Evolutionary conservation across 2,888 invertebrate species (phyloP), one percentile per base, ranked within the genome.

Genomic region (Drosophila mettleri): DNA sequence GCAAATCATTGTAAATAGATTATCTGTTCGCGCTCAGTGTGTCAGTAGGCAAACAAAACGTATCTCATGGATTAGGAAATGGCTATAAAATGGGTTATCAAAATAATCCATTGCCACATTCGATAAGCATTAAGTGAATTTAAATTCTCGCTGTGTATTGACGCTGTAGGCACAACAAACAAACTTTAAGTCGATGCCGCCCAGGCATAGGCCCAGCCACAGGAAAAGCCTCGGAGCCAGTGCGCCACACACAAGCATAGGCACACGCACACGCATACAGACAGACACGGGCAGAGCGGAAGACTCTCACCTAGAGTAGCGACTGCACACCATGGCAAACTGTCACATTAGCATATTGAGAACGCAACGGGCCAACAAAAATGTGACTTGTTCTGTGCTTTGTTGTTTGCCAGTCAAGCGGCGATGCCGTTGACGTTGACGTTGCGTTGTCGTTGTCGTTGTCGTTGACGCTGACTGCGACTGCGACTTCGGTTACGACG

Each of bases 321-420:
- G 55, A 55, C 33, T 31, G 54, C 74, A 64, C 68, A 58, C 55
- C 54, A 74, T 69, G 65, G 81, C 85, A 85, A 89, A 86, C 88
- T 87, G 89, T 89, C 85, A 79, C 88, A 86, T 86, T 86, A 86
- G 88, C 85, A 86, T 86, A 86, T 86, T 87, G 73, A 74, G 85
- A 85, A 89, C 87, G 67, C 78, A 80, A 77, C 78, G 78, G 74
- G 62, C 65, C 57, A 74, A 82, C 79, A 76, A 65, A 86, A 88
- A 74, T 71, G 57, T 77, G 78, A 65, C 77, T 80, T 69, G 59
- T 54, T 69, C 66, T 60, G 73, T 73, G 84, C 66, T 60, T 80
- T 77, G 84, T 70, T 73, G 67, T 63, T 78, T 77, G 69, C 52
- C 78, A 74, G 74, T 69, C 60, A 74, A 65, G 57, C 70, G 74